Evolutionary conservation across 1,140 invertebrate genomes (phyloP).

Genomic region (Apis florea): DNA sequence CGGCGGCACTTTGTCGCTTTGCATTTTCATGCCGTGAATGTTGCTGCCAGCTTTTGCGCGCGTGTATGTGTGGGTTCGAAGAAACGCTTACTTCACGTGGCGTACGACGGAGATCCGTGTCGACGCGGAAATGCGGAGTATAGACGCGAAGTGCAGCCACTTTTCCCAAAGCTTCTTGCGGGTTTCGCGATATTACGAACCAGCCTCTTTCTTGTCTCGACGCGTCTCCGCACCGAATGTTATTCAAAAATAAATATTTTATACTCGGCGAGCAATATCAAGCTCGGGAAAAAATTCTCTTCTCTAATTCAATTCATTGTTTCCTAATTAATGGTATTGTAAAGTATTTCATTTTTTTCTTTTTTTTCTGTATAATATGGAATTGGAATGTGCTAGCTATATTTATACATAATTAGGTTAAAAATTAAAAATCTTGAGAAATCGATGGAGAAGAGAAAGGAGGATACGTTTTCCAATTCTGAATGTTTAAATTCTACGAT

Average conservation of each 20-base stretch:
- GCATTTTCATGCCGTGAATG: slow-evolving; percentile 75
- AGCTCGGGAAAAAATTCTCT: too few species aligned
- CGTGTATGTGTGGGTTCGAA: slow-evolving; percentile 14
- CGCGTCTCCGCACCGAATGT: slow-evolving; percentile 25
- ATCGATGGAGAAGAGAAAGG: too few species aligned
- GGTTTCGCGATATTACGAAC: slow-evolving; percentile 62
- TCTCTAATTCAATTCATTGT: too few species aligned
- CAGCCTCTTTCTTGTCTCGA: slow-evolving; percentile 30
- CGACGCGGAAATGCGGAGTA: neutral
- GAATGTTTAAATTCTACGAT: too few species aligned
- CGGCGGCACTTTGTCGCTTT: slow-evolving; percentile 73
- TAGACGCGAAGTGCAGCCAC: slow-evolving; percentile 41
- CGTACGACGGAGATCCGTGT: neutral
- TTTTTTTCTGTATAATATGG: too few species aligned
- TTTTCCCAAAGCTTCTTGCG: slow-evolving; percentile 65
- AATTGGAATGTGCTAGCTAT: too few species aligned
- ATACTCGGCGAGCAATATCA: too few species aligned
- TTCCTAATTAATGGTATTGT: too few species aligned
- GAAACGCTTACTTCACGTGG: slow-evolving; percentile 59
- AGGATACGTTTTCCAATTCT: too few species aligned
- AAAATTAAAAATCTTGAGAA: too few species aligned
- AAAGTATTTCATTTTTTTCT: too few species aligned
- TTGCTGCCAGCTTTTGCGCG: slow-evolving; percentile 57
- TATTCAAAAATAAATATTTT: neutral
- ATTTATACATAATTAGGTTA: too few species aligned